Evolutionary conservation across 2,797 vertebrate genomes (phyloP).

Genomic region (Diglossa cyanea): DNA sequence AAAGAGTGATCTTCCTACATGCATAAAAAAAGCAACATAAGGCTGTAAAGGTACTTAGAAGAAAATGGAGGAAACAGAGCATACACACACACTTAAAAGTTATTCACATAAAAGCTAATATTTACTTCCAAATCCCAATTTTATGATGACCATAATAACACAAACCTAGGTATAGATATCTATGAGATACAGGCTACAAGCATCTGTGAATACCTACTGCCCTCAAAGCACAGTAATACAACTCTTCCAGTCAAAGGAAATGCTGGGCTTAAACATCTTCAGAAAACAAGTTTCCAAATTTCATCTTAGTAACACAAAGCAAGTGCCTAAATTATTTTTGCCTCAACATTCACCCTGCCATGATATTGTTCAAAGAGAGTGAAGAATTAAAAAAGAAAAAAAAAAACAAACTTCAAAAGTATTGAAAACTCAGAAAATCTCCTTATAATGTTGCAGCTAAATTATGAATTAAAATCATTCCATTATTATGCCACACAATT

Average conservation of each 20-base stretch:
- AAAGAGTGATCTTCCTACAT: neutral
- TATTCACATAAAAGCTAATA: neutral
- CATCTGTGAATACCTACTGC: neutral
- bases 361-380: neutral
- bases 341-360: neutral
- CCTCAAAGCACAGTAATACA: neutral
- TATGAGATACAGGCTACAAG: neutral
- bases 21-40: neutral
- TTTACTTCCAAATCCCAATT: neutral
- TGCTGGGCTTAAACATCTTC: neutral
- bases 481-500: neutral
- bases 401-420: neutral
- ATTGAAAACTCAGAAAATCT: neutral
- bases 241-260: neutral
- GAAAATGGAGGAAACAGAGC: neutral
- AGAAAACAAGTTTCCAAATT: neutral
- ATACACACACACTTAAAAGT: neutral
- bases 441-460: neutral
- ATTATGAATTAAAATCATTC: neutral
- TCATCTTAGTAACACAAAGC: neutral
- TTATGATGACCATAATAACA: neutral
- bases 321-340: neutral
- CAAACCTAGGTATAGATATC: neutral
- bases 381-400: neutral
- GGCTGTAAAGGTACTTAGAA: neutral